Conservation (phyloP, 2,113 vertebrate genomes). For the Tinamus guttatus region DNA sequence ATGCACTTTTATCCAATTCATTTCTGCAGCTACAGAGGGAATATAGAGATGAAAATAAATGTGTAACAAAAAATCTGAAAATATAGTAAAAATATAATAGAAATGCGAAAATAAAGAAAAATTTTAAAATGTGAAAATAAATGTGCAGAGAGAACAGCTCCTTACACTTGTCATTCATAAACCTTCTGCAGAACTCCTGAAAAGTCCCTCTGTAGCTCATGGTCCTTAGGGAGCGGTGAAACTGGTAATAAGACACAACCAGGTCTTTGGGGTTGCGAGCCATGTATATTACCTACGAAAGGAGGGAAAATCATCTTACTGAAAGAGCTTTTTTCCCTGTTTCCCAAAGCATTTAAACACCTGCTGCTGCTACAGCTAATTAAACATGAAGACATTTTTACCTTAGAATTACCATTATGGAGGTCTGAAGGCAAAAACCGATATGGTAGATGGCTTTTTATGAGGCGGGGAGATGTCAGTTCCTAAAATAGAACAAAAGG, state of each 20-base stretch:
- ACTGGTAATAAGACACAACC: slow-evolving; percentile 98
- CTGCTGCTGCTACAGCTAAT: background rate
- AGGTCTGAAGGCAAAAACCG: slow-evolving; percentile 94
- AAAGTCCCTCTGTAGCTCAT: slow-evolving; percentile 99
- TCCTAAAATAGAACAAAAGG: slow-evolving; percentile 80
- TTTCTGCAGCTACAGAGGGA: slow-evolving; percentile 49
- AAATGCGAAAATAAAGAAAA: no score
- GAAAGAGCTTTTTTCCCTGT: background rate
- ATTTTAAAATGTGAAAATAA: slow-evolving; percentile 1
- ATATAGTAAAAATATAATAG: no score
- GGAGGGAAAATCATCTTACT: background rate
- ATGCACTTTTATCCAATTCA: slow-evolving; percentile 47
- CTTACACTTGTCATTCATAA: slow-evolving; percentile 97
- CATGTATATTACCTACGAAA: slow-evolving; percentile 95
- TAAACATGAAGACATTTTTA: slow-evolving; percentile 30
- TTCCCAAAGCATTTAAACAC: background rate
- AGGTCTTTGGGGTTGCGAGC: slow-evolving; percentile 98
- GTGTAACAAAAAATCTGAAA: background rate
- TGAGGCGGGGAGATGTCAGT: slow-evolving; percentile 93
- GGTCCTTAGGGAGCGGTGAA: slow-evolving; percentile 95
- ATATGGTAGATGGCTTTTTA: slow-evolving; percentile 97
- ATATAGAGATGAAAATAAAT: slow-evolving; percentile 48
- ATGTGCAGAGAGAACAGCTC: slow-evolving; percentile 47
- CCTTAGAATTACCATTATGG: slow-evolving; percentile 96
- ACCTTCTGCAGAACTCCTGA: slow-evolving; percentile 96